Evolutionary conservation across 2,888 invertebrate species (phyloP), one percentile per base, ranked within the genome.

Genomic region (Xanthorhoe spadicearia): DNA sequence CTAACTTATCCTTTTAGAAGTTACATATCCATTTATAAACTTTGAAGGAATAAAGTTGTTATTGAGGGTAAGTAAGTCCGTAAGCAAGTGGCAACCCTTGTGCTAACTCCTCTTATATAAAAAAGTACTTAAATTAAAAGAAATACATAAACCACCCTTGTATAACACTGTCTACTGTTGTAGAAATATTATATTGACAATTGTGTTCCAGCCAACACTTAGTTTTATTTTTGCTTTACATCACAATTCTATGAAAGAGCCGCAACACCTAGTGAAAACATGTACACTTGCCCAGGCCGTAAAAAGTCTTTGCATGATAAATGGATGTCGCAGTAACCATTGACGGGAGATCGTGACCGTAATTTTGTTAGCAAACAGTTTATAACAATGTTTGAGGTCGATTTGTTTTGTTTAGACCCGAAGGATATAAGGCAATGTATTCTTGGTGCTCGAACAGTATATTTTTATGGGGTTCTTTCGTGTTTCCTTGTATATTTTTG

Each of bases 301-400:
- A 19, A 57, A 63, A 60, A 56, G 48, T 49, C 43, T 49, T 63
- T 48, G 53, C 49, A 61, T 71, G 71, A 73, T 66, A 71, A 70
- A 73, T 71, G 51, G 58, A 51, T 55, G 38, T 53, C 56, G 51
- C 57, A 53, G 57, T 54, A 56, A 23, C 46, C 59, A 70, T 68
- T 51, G 73, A 70, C 69, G 68, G 68, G 59, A 35, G 58, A 64
- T 59, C 65, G 69, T 64, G 71, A 64, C 71, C 71, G 68, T 67
- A 61, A 68, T 69, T 70, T 64, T 68, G 68, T 68, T 57, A 53
- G 63, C 61, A 68, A 73, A 73, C 71, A 67, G 64, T 68, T 73
- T 65, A 63, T 64, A 63, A 69, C 62, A 60, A 66, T 70, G 66
- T 70, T 61, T 70, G 69, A 8, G 48, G 32, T 49, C 64, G 52